A percentile compares a stretch with the other conserved stretches of the same genome.
phyloP scores from a whole-genome alignment of 2,888 invertebrate genomes.

The Caenorhabditis sp. region DNA sequence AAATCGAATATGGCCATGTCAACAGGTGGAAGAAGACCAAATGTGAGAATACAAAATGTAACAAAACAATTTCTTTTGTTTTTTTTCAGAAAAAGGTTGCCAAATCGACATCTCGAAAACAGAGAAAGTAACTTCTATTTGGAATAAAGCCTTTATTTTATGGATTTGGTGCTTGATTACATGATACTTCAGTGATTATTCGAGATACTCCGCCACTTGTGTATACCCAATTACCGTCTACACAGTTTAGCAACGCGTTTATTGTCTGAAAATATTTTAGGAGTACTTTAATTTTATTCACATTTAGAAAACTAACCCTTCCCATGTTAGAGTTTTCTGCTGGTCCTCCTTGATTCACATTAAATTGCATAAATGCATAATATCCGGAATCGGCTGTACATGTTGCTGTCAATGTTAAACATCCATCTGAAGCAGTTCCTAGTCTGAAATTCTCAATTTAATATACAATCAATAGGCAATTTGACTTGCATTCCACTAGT shows the following conservation, averaged over 20 bases:
- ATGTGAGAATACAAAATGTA: neutral
- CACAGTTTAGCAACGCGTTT: conserved; percentile 25
- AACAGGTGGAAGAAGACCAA: too few species aligned
- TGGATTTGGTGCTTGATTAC: conserved; percentile 33
- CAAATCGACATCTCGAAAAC: neutral
- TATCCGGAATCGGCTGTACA: conserved; percentile 21
- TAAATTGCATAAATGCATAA: conserved; percentile 40
- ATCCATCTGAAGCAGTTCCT: conserved; percentile 21
- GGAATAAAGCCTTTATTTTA: conserved; percentile 4
- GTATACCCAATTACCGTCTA: conserved; percentile 37
- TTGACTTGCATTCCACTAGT: conserved; percentile 17
- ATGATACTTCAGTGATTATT: conserved; percentile 29
- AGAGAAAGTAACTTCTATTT: neutral
- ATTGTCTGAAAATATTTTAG: conserved; percentile 7
- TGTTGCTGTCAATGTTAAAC: conserved; percentile 21
- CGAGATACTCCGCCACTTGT: conserved; percentile 27
- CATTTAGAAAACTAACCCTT: neutral
- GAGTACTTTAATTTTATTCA: neutral
- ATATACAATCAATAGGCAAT: neutral
- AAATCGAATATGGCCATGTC: neutral
- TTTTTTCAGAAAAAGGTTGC: neutral
- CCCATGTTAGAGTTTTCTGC: conserved; percentile 9
- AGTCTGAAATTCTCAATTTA: conserved; percentile 4
- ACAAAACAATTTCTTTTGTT: neutral
- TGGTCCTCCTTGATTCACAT: conserved; percentile 36